These are phyloP conservation scores for Thermophis baileyi DNA, from an alignment of 2,113 vertebrate species.

Conservation along the genomic window DNA sequence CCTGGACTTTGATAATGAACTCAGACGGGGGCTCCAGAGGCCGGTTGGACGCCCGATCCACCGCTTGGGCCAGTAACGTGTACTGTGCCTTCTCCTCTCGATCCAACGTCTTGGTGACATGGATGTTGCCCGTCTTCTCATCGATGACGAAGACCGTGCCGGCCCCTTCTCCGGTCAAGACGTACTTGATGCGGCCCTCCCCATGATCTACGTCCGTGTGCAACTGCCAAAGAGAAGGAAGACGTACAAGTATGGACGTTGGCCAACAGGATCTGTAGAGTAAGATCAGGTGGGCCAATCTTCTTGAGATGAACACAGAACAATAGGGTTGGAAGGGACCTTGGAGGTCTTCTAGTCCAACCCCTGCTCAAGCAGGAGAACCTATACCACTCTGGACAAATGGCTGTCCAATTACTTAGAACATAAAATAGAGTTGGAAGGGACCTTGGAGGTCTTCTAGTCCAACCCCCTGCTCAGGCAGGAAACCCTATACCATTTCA, in stretches of 20 bases:
- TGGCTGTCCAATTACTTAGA: no score
- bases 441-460: no score
- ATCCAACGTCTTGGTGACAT: conserved; percentile 89
- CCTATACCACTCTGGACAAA: no score
- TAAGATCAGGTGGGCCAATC: not conserved
- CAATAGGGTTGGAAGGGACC: not conserved
- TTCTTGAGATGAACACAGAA: not conserved
- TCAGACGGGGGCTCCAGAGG: conserved; percentile 88
- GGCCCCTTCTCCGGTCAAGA: conserved; percentile 86
- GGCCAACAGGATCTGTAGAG: not conserved
- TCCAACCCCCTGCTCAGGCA: no score
- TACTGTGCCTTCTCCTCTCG: conserved; percentile 90
- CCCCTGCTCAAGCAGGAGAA: not conserved
- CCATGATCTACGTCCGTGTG: conserved; percentile 89
- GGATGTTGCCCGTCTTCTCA: conserved; percentile 90
- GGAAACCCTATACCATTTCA: no score
- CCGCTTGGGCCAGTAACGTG: conserved; percentile 82
- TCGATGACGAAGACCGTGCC: conserved; percentile 91
- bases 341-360: not conserved
- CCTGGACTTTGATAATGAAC: conserved; percentile 80
- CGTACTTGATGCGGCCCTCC: conserved; percentile 85
- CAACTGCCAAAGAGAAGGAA: conserved; percentile 65
- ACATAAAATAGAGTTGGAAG: no score
- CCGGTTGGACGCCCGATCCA: conserved; percentile 83
- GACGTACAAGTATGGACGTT: not conserved